Evolutionary conservation across 2,797 vertebrate genomes (phyloP), one percentile per base, ranked within the genome.

Genomic region (Menidia menidia): DNA sequence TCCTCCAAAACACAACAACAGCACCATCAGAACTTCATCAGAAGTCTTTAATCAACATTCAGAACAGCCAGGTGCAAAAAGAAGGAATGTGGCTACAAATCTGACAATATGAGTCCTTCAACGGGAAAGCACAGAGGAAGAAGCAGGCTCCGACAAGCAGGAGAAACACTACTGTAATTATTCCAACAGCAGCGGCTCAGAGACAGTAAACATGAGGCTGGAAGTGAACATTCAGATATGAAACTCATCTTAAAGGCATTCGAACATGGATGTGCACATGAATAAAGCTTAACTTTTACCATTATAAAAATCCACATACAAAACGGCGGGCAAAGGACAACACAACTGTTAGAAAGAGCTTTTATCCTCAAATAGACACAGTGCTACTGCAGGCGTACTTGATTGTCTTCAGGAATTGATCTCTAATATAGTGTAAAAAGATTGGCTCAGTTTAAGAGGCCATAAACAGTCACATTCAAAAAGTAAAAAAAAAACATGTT

Each of bases 391-490:
- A 62, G 5, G 33, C 68, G 16, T 57, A 60, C 68, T 25, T 85
- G 91, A 93, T 92, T 91, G 90, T 91, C 89, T 83, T 43, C 50
- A 76, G 68, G 57, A 60, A 65, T 50, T n/a, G 13, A 14, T 60
- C 7, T 42, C 25, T 39, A 76, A 71, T 78, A 85, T 61, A 71
- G 64, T 71, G 73, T 87, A 72, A 81, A 87, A 77, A 87, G 19
- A 67, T 0, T 80, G 61, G 53, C 77, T 86, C 85, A 47, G 62
- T 64, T 76, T 51, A 69, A 80, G 68, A 8, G 47, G 53, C 71
- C 73, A 3, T 7, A 65, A 47, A 66, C 15, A 39, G 53, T 85
- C 81, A 91, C 80, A 86, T 81, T 89, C 33, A 75, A 76, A 52
- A 58, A 35, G 54, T 60, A 50, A 60, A 77, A 60, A 31, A 60